phyloP scores from a whole-genome alignment of 1,140 invertebrate genomes.

The Leptonema lineaticorne region DNA sequence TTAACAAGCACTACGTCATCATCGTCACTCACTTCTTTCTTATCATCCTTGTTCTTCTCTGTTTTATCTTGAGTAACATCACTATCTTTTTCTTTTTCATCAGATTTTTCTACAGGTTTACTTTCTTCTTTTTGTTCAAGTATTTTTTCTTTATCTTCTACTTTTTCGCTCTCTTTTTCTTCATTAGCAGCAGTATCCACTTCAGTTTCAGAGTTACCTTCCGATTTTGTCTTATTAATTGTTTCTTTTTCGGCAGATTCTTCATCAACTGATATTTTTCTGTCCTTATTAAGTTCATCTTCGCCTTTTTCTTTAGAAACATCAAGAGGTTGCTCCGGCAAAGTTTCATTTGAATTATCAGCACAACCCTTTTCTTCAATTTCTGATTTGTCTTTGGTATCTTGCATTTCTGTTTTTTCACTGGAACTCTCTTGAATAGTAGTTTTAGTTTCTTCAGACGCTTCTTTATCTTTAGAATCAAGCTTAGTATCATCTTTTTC shows the following conservation, averaged over 20 bases:
- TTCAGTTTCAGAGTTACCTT: constrained; percentile 40
- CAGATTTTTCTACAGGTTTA: constrained; percentile 45
- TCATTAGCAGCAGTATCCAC: constrained; percentile 41
- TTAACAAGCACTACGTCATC: constrained; percentile 59
- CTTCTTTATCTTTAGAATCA: constrained; percentile 54
- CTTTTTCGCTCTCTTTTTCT: constrained; percentile 46
- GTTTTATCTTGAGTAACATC: constrained; percentile 48
- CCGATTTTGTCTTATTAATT: constrained; percentile 45
- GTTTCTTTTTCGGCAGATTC: constrained; percentile 47
- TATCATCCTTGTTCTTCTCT: constrained; percentile 48
- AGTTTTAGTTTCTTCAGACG: constrained; percentile 40
- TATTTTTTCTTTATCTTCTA: constrained; percentile 54
- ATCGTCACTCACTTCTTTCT: constrained; percentile 57
- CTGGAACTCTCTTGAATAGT: constrained; percentile 10
- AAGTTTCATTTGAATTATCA: constrained; percentile 44
- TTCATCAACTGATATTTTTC: constrained; percentile 49
- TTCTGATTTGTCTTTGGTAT: constrained; percentile 24
- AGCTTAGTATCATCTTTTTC: constrained; percentile 53
- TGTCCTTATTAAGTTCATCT: constrained; percentile 44
- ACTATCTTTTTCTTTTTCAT: constrained; percentile 53
- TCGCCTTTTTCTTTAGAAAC: constrained; percentile 44
- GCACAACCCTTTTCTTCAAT: constrained; percentile 21
- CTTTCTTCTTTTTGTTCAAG: constrained; percentile 48
- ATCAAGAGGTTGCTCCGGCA: constrained; percentile 33
- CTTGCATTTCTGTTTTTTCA: constrained; percentile 23